Evolutionary conservation across 2,113 vertebrate genomes (phyloP).

Genomic region (Laticauda laticaudata): DNA sequence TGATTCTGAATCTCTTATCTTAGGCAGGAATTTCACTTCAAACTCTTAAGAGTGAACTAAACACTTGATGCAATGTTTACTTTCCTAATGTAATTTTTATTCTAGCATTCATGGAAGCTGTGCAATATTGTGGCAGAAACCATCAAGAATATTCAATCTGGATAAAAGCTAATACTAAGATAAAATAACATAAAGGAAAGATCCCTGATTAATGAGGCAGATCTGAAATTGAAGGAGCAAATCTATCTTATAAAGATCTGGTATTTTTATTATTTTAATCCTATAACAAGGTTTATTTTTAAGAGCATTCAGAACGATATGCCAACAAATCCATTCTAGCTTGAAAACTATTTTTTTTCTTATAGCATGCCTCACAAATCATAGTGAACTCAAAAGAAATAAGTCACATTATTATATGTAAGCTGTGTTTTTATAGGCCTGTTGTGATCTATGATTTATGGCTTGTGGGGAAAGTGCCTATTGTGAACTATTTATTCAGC

Average conservation of each 20-base stretch:
- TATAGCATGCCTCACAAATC: background rate
- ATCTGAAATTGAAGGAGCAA: background rate
- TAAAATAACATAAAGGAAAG: background rate
- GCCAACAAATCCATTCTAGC: background rate
- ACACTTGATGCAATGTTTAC: background rate
- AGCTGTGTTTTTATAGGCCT: background rate
- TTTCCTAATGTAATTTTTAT: background rate
- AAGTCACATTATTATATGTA: background rate
- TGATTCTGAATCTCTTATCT: background rate
- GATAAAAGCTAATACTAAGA: background rate
- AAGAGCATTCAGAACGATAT: background rate
- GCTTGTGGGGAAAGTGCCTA: background rate
- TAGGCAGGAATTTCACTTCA: background rate
- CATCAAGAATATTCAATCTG: background rate
- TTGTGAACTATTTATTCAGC: background rate
- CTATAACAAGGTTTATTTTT: background rate
- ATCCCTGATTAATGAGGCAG: background rate
- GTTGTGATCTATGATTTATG: background rate
- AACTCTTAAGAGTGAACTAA: background rate
- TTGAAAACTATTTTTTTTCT: background rate
- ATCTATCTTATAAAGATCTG: background rate
- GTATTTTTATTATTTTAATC: background rate
- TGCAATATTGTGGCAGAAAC: background rate
- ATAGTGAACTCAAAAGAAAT: background rate
- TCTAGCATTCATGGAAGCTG: background rate